These are phyloP conservation scores for Stenopsyche tienmushanensis DNA, from an alignment of 1,140 invertebrate species.

Conservation along the genomic window DNA sequence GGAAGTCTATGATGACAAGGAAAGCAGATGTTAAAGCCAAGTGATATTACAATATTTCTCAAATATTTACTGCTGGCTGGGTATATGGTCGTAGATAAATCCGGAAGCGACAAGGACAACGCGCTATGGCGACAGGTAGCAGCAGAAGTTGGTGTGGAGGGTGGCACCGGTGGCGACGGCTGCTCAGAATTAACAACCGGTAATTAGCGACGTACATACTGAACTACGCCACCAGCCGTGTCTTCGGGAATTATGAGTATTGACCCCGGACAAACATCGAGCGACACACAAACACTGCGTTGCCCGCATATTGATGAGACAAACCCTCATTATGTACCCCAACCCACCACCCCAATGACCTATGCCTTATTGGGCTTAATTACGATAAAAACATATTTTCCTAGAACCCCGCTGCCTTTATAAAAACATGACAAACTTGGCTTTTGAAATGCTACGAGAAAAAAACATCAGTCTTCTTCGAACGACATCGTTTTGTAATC, in stretches of 20 bases:
- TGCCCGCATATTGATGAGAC: constrained; percentile 25
- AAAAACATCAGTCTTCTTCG: not conserved
- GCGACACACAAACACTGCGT: not conserved
- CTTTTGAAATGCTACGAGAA: not conserved
- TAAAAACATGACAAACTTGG: not conserved
- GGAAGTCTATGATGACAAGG: too few species aligned
- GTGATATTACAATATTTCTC: not conserved
- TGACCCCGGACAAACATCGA: constrained; percentile 27
- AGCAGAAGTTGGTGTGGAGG: not conserved
- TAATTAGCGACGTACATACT: constrained; percentile 29
- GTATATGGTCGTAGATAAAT: not conserved
- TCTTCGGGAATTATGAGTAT: constrained; percentile 37
- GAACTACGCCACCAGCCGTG: constrained; percentile 16
- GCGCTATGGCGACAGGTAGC: not conserved
- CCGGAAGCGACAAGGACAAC: not conserved
- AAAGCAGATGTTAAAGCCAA: too few species aligned
- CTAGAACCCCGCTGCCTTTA: too few species aligned
- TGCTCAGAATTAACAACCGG: not conserved
- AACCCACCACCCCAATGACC: not conserved
- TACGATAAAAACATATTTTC: too few species aligned
- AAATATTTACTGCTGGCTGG: not conserved
- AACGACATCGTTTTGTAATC: not conserved
- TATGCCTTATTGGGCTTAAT: not conserved
- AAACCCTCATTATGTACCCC: not conserved
- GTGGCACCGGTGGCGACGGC: not conserved